Evolutionary conservation across 2,888 invertebrate species (phyloP).

Genomic region (Pseudolycoriella hygida): DNA sequence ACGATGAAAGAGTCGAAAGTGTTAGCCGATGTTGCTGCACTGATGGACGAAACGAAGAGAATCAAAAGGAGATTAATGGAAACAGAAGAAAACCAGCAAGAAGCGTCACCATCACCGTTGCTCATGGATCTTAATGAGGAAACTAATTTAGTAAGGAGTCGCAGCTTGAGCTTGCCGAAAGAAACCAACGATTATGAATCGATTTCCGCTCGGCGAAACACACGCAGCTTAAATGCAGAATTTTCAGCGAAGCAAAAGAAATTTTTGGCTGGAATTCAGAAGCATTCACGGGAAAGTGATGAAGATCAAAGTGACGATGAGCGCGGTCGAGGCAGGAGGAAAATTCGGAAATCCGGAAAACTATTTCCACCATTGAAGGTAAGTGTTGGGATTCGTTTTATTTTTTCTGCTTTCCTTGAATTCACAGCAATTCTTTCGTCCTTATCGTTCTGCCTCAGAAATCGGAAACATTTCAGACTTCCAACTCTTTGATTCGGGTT

Average conservation of each 20-base stretch:
- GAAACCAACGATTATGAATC: too few species aligned
- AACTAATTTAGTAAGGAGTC: too few species aligned
- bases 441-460: not conserved
- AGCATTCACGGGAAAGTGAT: slow-evolving; percentile 15
- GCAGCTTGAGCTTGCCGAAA: too few species aligned
- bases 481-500: too few species aligned
- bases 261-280: slow-evolving; percentile 37
- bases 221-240: slow-evolving; percentile 44
- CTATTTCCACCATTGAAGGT: slow-evolving; percentile 11
- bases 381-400: too few species aligned
- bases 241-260: slow-evolving; percentile 42
- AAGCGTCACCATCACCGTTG: not conserved
- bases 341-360: slow-evolving; percentile 8
- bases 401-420: too few species aligned
- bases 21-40: slow-evolving; percentile 36
- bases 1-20: slow-evolving; percentile 52
- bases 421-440: not conserved
- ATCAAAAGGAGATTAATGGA: not conserved
- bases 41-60: slow-evolving; percentile 15
- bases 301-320: slow-evolving; percentile 22
- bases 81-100: not conserved
- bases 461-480: too few species aligned
- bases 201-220: slow-evolving; percentile 13
- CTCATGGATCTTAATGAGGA: not conserved
- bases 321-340: slow-evolving; percentile 11